Base-by-base conservation (phyloP, 1,140 invertebrate species). In the Drosophila tropicalis region DNA sequence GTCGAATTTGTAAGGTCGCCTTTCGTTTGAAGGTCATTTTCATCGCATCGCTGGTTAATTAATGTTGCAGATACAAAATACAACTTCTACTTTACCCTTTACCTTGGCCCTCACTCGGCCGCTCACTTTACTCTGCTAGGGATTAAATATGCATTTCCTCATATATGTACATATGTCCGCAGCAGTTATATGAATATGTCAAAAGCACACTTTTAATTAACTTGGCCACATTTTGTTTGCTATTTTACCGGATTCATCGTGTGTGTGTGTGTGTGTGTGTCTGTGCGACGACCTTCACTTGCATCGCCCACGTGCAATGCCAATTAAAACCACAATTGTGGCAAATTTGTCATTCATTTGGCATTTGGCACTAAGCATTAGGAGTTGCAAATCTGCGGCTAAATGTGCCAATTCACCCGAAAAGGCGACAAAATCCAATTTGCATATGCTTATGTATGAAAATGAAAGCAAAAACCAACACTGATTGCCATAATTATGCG, bases 191-290 rank as follows among this genome's bases (percentile, higher is more conserved):
- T 86, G 83, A 83, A 86, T 83, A 87, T 77, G 62, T 87, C 61
- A 83, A 70, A 73, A 79, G 79, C 66, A 76, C 76, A 87, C 44
- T 87, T 87, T 86, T 87, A 87, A 87, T 87, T 87, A 87, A 89
- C 84, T 86, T 76, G n/a, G 61, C 29, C 32, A 47, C 67, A 70
- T 63, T 75, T 65, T 36, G 63, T 39, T 17, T 22, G 17, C 19
- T 51, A 10, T 29, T n/a, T 7, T 15, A 12, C 13, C 34, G 9
- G 12, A 2, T 6, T 2, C 12, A 39, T 12, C 12, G 3, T 13
- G 36, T 13, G 12, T 39, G 12, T 36, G 0, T 36, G 34, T 34
- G 5, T 34, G 32, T 34, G 32, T 34, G 32, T 39, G 12, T 39
- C 12, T 39, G 36, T 39, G 36, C 2, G 3, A 41, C 17, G 13